Percentiles rank a stretch among this genome's conserved stretches.
These are phyloP conservation scores for Mycteria americana DNA, from an alignment of 2,797 vertebrate genomes.

Conservation along the genomic window DNA sequence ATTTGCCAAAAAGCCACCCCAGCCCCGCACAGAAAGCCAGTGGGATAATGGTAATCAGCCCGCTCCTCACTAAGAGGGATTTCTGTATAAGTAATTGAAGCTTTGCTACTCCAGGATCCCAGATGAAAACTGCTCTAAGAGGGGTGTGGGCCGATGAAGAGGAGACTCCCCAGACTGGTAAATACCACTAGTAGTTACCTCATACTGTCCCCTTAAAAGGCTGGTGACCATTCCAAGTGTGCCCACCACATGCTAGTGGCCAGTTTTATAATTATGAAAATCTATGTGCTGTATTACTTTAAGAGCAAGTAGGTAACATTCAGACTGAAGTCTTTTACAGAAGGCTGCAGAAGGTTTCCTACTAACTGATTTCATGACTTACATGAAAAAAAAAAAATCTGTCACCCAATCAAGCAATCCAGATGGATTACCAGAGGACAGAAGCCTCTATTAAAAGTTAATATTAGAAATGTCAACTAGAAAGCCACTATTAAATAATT, in stretches of 20 bases:
- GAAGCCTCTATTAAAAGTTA: constrained; percentile 9
- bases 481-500: constrained; percentile 13
- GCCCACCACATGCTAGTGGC: not conserved
- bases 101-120: not conserved
- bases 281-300: not conserved
- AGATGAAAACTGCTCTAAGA: not conserved
- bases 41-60: not conserved
- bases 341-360: not conserved
- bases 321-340: not conserved
- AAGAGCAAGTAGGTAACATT: not conserved
- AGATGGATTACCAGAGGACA: constrained; percentile 13
- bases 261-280: not conserved
- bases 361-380: not conserved
- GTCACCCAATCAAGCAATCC: not conserved
- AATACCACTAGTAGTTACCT: not conserved
- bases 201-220: not conserved
- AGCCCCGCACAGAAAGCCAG: not conserved
- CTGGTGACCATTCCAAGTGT: not conserved
- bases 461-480: constrained; percentile 16
- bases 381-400: not conserved
- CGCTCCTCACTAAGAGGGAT: not conserved
- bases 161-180: not conserved
- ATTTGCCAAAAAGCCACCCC: not conserved
- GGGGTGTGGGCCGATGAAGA: not conserved
- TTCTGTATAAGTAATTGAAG: not conserved